Conservation (phyloP, 2,113 vertebrate genomes). For the Callopanchax toddi region DNA sequence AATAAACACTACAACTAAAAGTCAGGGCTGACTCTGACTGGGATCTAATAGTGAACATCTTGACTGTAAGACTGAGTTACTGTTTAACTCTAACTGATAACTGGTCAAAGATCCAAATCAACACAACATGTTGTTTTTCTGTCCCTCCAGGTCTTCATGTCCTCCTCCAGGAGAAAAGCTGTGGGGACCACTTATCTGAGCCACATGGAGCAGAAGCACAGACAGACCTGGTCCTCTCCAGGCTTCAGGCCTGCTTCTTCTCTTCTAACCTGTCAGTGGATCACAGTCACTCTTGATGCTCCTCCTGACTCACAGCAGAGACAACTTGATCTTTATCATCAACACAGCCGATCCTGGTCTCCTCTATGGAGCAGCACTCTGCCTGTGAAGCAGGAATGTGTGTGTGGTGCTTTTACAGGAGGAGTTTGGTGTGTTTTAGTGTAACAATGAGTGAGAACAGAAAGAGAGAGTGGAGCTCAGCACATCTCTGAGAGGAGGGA, state of each 20-base stretch:
- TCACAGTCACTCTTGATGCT: constrained; percentile 24
- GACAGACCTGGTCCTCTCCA: too few relatives aligned
- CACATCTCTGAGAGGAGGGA: neutral
- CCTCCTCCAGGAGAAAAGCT: too few relatives aligned
- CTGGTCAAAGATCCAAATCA: too few relatives aligned
- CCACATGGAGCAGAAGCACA: neutral
- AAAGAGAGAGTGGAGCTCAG: constrained; percentile 11
- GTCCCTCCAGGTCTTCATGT: too few relatives aligned
- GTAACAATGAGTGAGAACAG: neutral
- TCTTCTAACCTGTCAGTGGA: constrained; percentile 15
- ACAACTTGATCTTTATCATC: constrained; percentile 21
- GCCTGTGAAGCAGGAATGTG: neutral
- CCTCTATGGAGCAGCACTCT: neutral
- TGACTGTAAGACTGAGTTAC: too few relatives aligned
- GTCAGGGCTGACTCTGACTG: too few relatives aligned
- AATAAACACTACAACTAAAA: too few relatives aligned
- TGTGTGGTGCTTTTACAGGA: neutral
- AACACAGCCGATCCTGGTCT: constrained; percentile 21
- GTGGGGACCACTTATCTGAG: neutral
- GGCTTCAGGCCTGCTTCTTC: constrained; percentile 4
- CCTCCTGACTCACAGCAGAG: constrained; percentile 4
- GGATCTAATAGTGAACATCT: too few relatives aligned
- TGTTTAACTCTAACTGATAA: too few relatives aligned
- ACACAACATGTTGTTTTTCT: too few relatives aligned
- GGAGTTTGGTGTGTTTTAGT: neutral